Percentiles rank a stretch among this genome's conserved stretches.
These are phyloP conservation scores for Silurus asotus DNA, from an alignment of 2,113 vertebrate species.

Conservation along the genomic window DNA sequence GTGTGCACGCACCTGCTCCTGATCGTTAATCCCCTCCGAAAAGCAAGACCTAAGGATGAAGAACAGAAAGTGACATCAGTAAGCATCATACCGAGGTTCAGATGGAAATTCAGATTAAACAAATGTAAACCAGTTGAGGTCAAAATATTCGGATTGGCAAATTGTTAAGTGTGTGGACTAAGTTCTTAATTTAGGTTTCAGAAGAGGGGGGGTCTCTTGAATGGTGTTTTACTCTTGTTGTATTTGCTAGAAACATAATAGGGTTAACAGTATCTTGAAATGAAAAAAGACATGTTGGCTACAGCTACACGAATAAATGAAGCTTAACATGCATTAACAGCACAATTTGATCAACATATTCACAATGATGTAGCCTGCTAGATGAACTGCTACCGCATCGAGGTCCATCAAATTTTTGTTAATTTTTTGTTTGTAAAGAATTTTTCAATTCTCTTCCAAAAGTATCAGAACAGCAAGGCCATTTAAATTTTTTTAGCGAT, in stretches of 20 bases:
- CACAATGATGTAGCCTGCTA: not conserved
- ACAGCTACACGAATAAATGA: not conserved
- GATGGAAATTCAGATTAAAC: not conserved
- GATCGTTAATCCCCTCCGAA: slow-evolving; percentile 16
- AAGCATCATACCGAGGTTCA: slow-evolving; percentile 21
- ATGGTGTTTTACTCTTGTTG: not conserved
- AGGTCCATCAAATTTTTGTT: not conserved
- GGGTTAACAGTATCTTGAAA: not conserved
- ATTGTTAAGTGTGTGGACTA: not conserved
- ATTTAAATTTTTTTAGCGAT: not conserved
- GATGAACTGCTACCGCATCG: not conserved
- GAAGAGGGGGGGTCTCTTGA: not conserved
- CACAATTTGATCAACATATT: not conserved
- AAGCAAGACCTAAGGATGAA: slow-evolving; percentile 8
- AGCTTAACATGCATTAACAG: not conserved
- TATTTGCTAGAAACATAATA: not conserved
- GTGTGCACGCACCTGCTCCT: not conserved
- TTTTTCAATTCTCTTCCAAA: not conserved
- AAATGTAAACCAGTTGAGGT: not conserved
- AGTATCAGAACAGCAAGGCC: not conserved
- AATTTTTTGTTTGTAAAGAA: not conserved
- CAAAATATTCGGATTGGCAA: not conserved
- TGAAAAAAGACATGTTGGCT: not conserved
- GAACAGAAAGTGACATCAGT: not conserved
- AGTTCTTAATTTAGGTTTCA: not conserved